Conservation (phyloP, 2,797 vertebrate genomes). For the Sphenodon punctatus region DNA sequence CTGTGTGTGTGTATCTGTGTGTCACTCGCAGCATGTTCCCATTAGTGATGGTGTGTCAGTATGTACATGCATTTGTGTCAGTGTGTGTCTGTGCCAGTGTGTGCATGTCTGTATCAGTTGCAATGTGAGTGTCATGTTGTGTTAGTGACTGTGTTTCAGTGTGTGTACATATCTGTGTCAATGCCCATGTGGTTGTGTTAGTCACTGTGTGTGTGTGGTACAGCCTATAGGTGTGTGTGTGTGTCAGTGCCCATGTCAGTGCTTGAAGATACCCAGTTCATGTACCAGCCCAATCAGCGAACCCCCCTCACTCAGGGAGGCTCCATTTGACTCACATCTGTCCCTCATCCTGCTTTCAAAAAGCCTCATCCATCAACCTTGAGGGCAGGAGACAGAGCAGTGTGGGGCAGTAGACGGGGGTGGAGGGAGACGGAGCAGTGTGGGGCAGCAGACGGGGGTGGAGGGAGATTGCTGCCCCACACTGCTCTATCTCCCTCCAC, state of each 20-base stretch:
- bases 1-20: not conserved
- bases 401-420: not conserved
- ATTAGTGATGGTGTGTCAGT: not conserved
- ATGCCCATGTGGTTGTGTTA: no score
- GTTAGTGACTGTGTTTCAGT: not conserved
- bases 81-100: not conserved
- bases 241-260: not conserved
- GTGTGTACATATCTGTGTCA: no score
- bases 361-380: not conserved
- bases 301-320: no score
- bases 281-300: no score
- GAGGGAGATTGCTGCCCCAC: no score
- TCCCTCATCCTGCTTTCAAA: not conserved
- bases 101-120: not conserved
- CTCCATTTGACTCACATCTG: not conserved
- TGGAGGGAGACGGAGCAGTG: not conserved
- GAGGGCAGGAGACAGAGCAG: not conserved
- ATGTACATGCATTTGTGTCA: not conserved
- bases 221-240: no score
- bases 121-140: not conserved
- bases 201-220: no score
- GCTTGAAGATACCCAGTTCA: not conserved
- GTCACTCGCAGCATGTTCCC: not conserved
- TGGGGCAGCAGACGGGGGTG: no score
- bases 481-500: no score